These are phyloP conservation scores for Acanthurus leucopareius DNA, from an alignment of 2,797 vertebrate species.

Conservation along the genomic window DNA sequence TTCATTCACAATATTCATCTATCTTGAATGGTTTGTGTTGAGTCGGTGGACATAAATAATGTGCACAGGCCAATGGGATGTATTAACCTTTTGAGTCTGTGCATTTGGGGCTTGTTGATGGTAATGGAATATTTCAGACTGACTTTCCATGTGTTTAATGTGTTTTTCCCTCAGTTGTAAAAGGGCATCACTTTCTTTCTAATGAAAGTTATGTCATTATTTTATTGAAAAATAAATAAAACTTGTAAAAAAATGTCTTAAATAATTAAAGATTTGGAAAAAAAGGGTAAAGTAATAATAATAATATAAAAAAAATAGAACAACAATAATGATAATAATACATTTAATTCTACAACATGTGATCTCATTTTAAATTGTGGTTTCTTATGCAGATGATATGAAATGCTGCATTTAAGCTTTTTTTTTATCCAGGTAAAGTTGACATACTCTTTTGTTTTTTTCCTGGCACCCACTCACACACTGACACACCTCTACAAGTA, in stretches of 20 bases:
- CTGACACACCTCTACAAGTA: neutral
- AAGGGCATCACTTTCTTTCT: neutral
- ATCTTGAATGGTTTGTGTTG: constrained; percentile 30
- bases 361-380: neutral
- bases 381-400: neutral
- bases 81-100: constrained; percentile 23
- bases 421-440: constrained; percentile 1
- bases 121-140: constrained; percentile 3
- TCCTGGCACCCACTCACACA: constrained; percentile 10
- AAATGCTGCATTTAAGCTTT: neutral
- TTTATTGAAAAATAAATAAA: neutral
- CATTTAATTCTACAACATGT: neutral
- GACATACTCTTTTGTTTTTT: constrained; percentile 4
- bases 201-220: neutral
- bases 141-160: neutral
- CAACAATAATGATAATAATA: no score
- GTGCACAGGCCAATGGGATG: neutral
- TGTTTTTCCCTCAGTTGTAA: neutral
- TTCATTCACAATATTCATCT: constrained; percentile 39
- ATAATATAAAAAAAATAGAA: neutral
- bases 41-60: constrained; percentile 29
- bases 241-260: neutral
- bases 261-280: neutral
- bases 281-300: neutral
- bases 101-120: constrained; percentile 4